Evolutionary conservation across 2,797 vertebrate genomes (phyloP), one percentile per base, ranked within the genome.

Genomic region (Toxotes lorentzi): DNA sequence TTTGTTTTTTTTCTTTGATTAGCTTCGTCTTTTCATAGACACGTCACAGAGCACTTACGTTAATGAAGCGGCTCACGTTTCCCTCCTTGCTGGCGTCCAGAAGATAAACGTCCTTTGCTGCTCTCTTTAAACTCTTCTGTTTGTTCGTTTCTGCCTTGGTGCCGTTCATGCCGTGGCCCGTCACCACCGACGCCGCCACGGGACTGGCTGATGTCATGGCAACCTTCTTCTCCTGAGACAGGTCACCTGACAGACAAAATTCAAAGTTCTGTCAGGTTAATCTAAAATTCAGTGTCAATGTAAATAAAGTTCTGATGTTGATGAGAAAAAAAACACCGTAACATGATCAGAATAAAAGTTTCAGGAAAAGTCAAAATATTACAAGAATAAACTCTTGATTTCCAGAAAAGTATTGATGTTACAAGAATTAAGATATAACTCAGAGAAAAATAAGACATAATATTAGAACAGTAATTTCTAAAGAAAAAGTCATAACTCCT

Each of bases 31-130:
- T 30, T 30, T 30, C 27, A 30, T 2, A 30, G 27, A 30, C 27
- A 30, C 27, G 7, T 5, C 4, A 13, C 4, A 35, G 34, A 21
- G 6, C 5, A 73, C 83, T 95, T 91, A 99, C 98, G 1, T 98
- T 99, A 60, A 99, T 89, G 88, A 99, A 99, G 59, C 97, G 95
- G 65, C 95, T 96, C 54, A 98, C 96, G 21, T 99, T 99, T 84
- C 98, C 98, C 93, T 99, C 97, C 86, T 93, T 96, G 34, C 95
- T 96, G 67, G 97, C 96, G 85, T 99, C 97, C 68, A 99, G 81
- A 35, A 97, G 72, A 88, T 96, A 96, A 6, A 89, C 70, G 53
- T 88, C 83, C 65, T 70, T 70, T 62, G 48, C 3, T 0, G 21
- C 35, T 66, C 80, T 74, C 59, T 89, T 91, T 8, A 78, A 40